phyloP scores from a whole-genome alignment of 2,888 invertebrate species.

The Stegophylla sp. region DNA sequence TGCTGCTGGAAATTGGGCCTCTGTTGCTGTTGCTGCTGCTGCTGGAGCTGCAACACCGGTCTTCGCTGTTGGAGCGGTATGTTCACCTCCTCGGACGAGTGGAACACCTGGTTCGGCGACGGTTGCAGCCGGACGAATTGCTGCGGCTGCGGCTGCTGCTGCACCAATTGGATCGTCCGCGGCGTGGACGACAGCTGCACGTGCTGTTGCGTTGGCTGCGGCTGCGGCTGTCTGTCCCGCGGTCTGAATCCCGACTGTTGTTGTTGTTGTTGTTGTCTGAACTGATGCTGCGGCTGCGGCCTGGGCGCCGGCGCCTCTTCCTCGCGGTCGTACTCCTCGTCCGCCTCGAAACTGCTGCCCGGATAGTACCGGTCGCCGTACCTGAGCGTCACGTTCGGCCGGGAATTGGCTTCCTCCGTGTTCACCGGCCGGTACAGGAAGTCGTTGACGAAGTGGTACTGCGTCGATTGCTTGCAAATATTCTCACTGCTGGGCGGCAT shows the following conservation, averaged over 20 bases:
- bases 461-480: slow-evolving; percentile 86
- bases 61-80: slow-evolving; percentile 83
- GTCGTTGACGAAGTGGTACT: slow-evolving; percentile 91
- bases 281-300: slow-evolving; percentile 60
- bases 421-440: slow-evolving; percentile 88
- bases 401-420: slow-evolving; percentile 79
- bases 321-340: slow-evolving; percentile 68
- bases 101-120: slow-evolving; percentile 75
- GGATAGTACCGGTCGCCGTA: slow-evolving; percentile 87
- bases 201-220: slow-evolving; percentile 64
- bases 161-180: slow-evolving; percentile 21
- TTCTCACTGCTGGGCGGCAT: slow-evolving; percentile 90
- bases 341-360: slow-evolving; percentile 76
- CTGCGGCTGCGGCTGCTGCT: slow-evolving; percentile 62
- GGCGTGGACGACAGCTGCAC: slow-evolving; percentile 79
- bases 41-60: slow-evolving; percentile 65
- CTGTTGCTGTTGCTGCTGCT: slow-evolving; percentile 19
- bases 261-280: slow-evolving; percentile 61
- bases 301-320: slow-evolving; percentile 65
- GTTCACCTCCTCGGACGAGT: slow-evolving; percentile 85
- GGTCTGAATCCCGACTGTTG: slow-evolving; percentile 44
- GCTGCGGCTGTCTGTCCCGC: slow-evolving; percentile 64
- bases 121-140: slow-evolving; percentile 65
- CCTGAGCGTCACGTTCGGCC: slow-evolving; percentile 79
- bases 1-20: slow-evolving; percentile 35